Conservation (phyloP, 2,888 invertebrate species). For the Andrena dorsata region DNA sequence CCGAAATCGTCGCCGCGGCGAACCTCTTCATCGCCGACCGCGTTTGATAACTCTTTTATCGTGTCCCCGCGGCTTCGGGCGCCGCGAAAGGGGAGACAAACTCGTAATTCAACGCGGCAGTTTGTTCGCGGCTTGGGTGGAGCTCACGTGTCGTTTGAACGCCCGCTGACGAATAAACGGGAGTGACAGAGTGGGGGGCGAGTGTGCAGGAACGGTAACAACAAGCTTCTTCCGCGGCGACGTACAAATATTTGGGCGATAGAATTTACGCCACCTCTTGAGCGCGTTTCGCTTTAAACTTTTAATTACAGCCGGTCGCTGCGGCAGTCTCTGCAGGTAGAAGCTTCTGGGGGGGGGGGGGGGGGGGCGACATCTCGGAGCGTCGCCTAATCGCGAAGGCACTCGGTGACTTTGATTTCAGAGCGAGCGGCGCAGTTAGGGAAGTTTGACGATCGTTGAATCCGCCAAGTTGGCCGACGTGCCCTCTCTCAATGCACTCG, state of each 20-base stretch:
- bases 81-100: slow-evolving; percentile 14
- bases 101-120: slow-evolving; percentile 58
- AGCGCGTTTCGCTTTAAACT: slow-evolving; percentile 59
- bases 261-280: slow-evolving; percentile 26
- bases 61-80: slow-evolving; percentile 29
- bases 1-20: slow-evolving; percentile 12
- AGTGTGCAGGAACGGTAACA: slow-evolving; percentile 4
- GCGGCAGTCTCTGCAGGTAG: slow-evolving; percentile 38
- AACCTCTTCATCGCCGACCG: slow-evolving; percentile 6
- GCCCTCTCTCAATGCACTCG: neutral
- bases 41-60: slow-evolving; percentile 56
- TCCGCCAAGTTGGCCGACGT: slow-evolving; percentile 33
- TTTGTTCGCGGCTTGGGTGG: slow-evolving; percentile 53
- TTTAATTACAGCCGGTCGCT: slow-evolving; percentile 68
- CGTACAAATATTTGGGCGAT: slow-evolving; percentile 71
- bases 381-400: neutral
- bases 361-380: neutral
- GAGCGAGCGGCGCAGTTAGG: slow-evolving; percentile 47
- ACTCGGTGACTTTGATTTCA: slow-evolving; percentile 27
- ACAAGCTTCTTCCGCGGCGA: slow-evolving; percentile 34
- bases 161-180: slow-evolving; percentile 10
- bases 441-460: slow-evolving; percentile 63
- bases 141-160: slow-evolving; percentile 40
- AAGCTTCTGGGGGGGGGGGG: neutral
- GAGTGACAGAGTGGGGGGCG: neutral